These are phyloP conservation scores for Brenthis daphne DNA, from an alignment of 2,888 invertebrate species.

Conservation along the genomic window DNA sequence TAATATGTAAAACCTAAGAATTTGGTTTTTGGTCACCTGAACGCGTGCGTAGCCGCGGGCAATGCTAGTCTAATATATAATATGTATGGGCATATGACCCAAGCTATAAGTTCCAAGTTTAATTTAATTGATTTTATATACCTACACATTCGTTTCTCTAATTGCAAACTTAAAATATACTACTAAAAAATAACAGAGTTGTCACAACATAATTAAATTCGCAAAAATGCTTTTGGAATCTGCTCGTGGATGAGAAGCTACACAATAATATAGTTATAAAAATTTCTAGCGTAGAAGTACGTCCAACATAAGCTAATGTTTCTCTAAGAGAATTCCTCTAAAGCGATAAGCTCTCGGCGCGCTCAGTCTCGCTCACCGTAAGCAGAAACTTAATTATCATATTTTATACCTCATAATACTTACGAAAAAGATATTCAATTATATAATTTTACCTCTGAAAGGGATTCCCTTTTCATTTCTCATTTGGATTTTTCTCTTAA, in stretches of 20 bases:
- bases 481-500: constrained; percentile 83
- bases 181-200: too few relatives aligned
- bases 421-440: constrained; percentile 81
- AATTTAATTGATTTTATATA: too few relatives aligned
- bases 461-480: constrained; percentile 81
- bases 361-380: constrained; percentile 59
- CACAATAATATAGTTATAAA: constrained; percentile 19
- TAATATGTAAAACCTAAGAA: neutral
- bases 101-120: too few relatives aligned
- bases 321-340: constrained; percentile 37
- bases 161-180: too few relatives aligned
- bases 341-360: constrained; percentile 40
- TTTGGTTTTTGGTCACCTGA: too few relatives aligned
- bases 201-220: neutral
- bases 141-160: too few relatives aligned
- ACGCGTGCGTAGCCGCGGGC: neutral
- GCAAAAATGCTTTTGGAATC: constrained; percentile 2
- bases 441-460: constrained; percentile 80
- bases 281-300: constrained; percentile 21
- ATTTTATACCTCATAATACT: constrained; percentile 82
- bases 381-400: constrained; percentile 81
- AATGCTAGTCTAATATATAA: neutral
- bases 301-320: constrained; percentile 26
- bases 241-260: constrained; percentile 10
- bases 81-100: neutral